Conservation (phyloP, 2,113 vertebrate genomes). For the Aphelocoma coerulescens region DNA sequence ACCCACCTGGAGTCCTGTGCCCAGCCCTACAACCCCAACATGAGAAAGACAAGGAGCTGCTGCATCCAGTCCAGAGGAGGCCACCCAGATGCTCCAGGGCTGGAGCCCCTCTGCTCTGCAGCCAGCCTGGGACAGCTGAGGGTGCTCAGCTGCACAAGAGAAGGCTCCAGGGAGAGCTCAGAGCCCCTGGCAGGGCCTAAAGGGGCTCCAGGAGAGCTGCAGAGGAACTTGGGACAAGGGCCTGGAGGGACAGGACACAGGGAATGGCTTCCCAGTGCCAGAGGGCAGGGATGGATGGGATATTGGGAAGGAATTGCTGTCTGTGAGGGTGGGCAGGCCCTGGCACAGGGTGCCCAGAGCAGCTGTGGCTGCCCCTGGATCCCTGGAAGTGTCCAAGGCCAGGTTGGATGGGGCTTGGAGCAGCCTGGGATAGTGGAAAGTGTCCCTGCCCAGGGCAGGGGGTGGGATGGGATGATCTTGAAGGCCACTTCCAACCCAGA, state of each 20-base stretch:
- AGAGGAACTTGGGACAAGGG: no score
- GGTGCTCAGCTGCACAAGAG: no score
- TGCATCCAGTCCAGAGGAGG: background rate
- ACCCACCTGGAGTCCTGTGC: background rate
- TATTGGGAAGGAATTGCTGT: no score
- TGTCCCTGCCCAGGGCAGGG: background rate
- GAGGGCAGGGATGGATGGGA: no score
- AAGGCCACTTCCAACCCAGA: background rate
- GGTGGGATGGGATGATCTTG: background rate
- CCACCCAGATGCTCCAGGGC: background rate
- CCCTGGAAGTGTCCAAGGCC: background rate
- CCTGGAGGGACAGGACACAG: no score
- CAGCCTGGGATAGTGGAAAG: fast-evolving
- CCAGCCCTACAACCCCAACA: no score
- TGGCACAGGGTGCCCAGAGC: background rate
- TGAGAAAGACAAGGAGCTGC: fast-evolving
- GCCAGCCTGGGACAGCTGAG: background rate
- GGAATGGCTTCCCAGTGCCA: no score
- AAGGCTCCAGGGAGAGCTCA: no score
- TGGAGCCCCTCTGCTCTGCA: background rate
- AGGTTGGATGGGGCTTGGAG: background rate
- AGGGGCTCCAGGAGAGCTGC: no score
- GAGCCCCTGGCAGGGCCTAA: no score
- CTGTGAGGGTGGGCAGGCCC: background rate
- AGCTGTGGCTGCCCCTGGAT: background rate